These are phyloP conservation scores for Eupithecia subumbrata DNA, from an alignment of 2,888 invertebrate species.

Conservation along the genomic window DNA sequence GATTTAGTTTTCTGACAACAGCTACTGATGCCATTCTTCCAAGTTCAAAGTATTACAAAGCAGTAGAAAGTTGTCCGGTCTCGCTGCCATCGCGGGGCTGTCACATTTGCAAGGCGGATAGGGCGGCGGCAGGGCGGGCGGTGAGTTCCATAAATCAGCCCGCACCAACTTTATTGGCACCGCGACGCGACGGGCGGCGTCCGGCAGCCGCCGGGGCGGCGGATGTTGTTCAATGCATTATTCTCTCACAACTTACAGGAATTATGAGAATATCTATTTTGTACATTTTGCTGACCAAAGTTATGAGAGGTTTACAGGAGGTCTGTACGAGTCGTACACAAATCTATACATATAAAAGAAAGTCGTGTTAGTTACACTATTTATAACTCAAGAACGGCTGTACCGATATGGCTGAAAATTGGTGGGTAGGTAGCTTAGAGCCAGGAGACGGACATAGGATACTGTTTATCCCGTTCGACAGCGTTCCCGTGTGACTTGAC, in stretches of 20 bases:
- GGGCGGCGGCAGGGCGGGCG: neutral
- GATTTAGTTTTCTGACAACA: neutral
- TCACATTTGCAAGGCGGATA: neutral
- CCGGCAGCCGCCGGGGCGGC: neutral
- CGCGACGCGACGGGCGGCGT: neutral
- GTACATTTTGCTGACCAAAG: neutral
- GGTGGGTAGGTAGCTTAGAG: too few relatives aligned
- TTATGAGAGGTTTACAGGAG: neutral
- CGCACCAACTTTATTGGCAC: slow-evolving; percentile 1
- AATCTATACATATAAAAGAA: too few relatives aligned
- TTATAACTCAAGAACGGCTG: too few relatives aligned
- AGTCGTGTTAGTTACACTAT: too few relatives aligned
- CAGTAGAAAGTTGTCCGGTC: neutral
- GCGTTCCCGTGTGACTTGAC: too few relatives aligned
- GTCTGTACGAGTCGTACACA: neutral
- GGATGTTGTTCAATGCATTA: neutral
- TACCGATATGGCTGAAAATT: too few relatives aligned
- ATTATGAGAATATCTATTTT: neutral
- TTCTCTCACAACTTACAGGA: neutral
- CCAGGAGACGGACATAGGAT: too few relatives aligned
- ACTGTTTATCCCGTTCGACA: too few relatives aligned
- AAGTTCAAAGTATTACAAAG: neutral
- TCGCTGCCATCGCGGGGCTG: neutral
- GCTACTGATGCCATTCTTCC: neutral
- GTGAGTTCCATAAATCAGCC: neutral